Evolutionary conservation across 1,140 invertebrate species (phyloP), one percentile per base, ranked within the genome.

Genomic region (Frieseomelitta varia): DNA sequence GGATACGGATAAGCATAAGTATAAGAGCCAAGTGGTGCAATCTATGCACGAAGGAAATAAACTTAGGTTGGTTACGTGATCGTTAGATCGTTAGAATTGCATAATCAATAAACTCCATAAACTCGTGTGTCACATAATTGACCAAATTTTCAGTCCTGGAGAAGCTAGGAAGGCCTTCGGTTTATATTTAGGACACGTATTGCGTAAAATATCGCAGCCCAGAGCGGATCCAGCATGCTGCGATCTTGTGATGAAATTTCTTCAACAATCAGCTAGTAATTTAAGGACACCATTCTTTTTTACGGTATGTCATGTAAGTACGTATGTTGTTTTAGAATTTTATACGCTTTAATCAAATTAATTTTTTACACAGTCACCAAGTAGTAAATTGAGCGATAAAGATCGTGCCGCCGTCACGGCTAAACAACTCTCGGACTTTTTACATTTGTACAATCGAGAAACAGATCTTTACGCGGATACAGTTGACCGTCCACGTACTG

Each of bases 381-480:
- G 97, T 90, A 95, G 96, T 82, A 97, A 97, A 94, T 95, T 98
- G 90, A 96, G 97, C 86, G 96, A 97, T 85, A 98, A 98, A 93
- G 98, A 98, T 93, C 95, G 97, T 53, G 97, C 97, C 75, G 97
- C 98, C 21, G 97, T 99, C 86, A 97, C 98, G 72, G 98, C 98
- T 1, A 98, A 98, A 94, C 97, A 98, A 91, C 95, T 99, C n/a
- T 98, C 97, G 89, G 98, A 99, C 94, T 99, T 99, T 95, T 96
- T 99, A 74, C 97, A 98, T 94, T 95, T 98, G 80, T 99, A 99
- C 94, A 98, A 97, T 92, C 96, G 97, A 91, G 98, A 98, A 94
- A 98, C 97, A 0, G 97, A 98, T 86, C 92, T 97, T 53, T 97
- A 96, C 90, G 95, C 96, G 51, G 97, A 97, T 92, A 96, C 96